These are phyloP conservation scores for Gobionotothen gibberifrons DNA, from an alignment of 2,797 vertebrate genomes.

Conservation along the genomic window DNA sequence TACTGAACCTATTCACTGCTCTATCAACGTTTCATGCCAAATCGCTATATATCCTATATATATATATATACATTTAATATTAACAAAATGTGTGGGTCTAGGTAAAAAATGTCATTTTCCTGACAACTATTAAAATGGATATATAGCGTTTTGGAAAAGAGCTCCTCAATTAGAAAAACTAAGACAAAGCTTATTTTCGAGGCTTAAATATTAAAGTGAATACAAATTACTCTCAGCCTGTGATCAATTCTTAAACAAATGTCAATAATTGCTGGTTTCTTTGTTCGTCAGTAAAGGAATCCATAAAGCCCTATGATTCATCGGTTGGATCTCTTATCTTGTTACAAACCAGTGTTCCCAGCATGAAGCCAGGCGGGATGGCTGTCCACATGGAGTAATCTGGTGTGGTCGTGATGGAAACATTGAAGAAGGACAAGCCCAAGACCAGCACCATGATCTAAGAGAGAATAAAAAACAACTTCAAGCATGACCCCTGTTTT, in stretches of 20 bases:
- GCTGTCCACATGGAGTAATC: fast-evolving
- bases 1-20: no score
- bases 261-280: not conserved
- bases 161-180: not conserved
- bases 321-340: not conserved
- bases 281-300: not conserved
- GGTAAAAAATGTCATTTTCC: no score
- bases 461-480: conserved; percentile 20
- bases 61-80: no score
- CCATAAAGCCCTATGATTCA: not conserved
- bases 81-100: no score
- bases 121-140: no score
- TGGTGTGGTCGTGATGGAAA: conserved; percentile 8
- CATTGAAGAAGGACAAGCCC: conserved; percentile 56
- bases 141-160: no score
- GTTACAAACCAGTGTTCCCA: conserved; percentile 73
- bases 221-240: not conserved
- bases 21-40: no score
- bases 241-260: not conserved
- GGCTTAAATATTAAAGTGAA: not conserved
- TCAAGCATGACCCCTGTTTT: not conserved
- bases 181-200: not conserved
- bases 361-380: conserved; percentile 31
- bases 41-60: no score
- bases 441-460: conserved; percentile 73